phyloP scores from a whole-genome alignment of 2,888 invertebrate genomes.

The Lasioglossum figueresi region DNA sequence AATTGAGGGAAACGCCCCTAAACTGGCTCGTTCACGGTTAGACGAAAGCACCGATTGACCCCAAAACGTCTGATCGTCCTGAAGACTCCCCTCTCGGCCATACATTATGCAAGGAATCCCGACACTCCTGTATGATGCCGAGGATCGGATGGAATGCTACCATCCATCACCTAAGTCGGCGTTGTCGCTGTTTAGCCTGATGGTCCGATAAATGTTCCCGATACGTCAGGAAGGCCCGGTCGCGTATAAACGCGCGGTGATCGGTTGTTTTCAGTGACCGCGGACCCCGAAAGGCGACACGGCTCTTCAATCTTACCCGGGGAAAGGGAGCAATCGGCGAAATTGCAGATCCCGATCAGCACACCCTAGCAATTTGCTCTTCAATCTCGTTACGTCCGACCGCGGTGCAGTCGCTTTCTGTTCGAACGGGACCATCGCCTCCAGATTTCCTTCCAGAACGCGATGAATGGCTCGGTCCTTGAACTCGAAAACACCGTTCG shows the following conservation, averaged over 20 bases:
- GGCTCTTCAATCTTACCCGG: slow-evolving; percentile 45
- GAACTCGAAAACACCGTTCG: neutral
- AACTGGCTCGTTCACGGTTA: slow-evolving; percentile 33
- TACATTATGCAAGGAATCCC: slow-evolving; percentile 58
- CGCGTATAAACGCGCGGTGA: neutral
- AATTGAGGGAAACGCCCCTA: slow-evolving; percentile 48
- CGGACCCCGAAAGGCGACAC: slow-evolving; percentile 35
- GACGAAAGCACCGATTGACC: slow-evolving; percentile 40
- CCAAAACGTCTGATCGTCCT: neutral
- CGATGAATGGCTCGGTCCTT: neutral
- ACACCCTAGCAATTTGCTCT: slow-evolving; percentile 50
- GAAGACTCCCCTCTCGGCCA: slow-evolving; percentile 24
- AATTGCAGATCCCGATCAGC: slow-evolving; percentile 63
- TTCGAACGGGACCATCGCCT: neutral
- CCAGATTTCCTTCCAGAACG: slow-evolving; percentile 29
- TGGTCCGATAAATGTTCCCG: slow-evolving; percentile 38
- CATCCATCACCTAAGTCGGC: slow-evolving; percentile 37
- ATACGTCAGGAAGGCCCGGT: neutral
- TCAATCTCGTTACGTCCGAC: slow-evolving; percentile 50
- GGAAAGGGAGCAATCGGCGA: slow-evolving; percentile 49
- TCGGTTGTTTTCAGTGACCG: slow-evolving; percentile 44
- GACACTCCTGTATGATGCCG: slow-evolving; percentile 44
- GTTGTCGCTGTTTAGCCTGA: slow-evolving; percentile 32
- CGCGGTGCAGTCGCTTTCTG: slow-evolving; percentile 30
- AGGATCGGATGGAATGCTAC: slow-evolving; percentile 13